phyloP scores from a whole-genome alignment of 35 echinoderm and acorn worm genomes.

The Lytechinus pictus region DNA sequence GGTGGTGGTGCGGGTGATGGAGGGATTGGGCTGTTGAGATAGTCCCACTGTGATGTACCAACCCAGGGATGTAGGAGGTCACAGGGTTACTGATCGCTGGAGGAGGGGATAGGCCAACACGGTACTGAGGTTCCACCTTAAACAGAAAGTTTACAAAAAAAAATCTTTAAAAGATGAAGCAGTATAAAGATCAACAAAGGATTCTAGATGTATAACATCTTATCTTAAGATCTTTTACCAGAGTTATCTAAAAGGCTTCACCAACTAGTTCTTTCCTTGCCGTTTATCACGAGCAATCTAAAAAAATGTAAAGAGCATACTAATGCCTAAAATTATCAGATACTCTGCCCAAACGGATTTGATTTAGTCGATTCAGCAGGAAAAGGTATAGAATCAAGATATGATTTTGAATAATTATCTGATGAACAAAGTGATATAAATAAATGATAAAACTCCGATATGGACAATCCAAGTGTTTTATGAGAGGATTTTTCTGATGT shows the following conservation, averaged over 20 bases:
- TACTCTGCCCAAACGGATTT: too few species aligned
- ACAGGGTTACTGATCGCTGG: constrained; percentile 29
- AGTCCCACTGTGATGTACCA: constrained; percentile 2
- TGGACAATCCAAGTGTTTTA: too few species aligned
- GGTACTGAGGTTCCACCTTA: constrained; percentile 38
- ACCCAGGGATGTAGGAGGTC: constrained; percentile 30
- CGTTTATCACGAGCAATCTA: neutral
- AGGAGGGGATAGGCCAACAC: constrained; percentile 28
- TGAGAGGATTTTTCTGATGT: too few species aligned
- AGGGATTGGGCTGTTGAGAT: neutral
- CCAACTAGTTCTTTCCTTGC: neutral
- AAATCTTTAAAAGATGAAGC: neutral
- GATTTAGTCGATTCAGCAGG: too few species aligned
- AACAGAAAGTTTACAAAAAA: neutral
- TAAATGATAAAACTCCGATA: too few species aligned
- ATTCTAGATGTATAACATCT: too few species aligned
- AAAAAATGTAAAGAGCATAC: too few species aligned
- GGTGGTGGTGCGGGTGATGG: constrained; percentile 15
- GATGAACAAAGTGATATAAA: too few species aligned
- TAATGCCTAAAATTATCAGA: too few species aligned
- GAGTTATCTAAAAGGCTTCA: neutral
- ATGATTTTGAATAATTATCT: too few species aligned
- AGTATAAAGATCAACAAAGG: neutral
- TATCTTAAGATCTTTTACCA: too few species aligned
- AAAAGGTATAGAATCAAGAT: too few species aligned